phyloP scores from a whole-genome alignment of 2,888 invertebrate species.

The Trypoxylon attenuatum region DNA sequence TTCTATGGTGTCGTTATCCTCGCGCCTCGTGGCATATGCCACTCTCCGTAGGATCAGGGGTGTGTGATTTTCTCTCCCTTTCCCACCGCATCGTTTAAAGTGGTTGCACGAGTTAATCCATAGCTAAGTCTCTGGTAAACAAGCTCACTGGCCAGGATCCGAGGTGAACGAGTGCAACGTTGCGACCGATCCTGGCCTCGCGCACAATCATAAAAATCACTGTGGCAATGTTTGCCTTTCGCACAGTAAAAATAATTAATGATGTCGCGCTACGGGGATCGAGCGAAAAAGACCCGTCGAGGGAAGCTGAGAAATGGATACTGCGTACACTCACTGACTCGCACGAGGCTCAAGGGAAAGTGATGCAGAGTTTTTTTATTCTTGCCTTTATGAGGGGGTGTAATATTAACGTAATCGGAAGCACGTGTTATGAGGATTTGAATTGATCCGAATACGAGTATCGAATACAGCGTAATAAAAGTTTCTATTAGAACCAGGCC shows the following conservation, averaged over 20 bases:
- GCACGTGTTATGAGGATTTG: neutral
- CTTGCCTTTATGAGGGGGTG: neutral
- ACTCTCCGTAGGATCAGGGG: slow-evolving; percentile 9
- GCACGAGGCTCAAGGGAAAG: no score
- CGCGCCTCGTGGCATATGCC: slow-evolving; percentile 46
- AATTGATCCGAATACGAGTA: no score
- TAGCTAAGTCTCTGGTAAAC: slow-evolving; percentile 68
- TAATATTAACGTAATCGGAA: neutral
- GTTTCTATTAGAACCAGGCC: neutral
- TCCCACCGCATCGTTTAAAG: slow-evolving; percentile 60
- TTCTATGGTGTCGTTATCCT: slow-evolving; percentile 49
- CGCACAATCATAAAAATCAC: slow-evolving; percentile 38
- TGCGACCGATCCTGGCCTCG: slow-evolving; percentile 13
- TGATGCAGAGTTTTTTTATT: neutral
- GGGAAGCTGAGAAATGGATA: slow-evolving; percentile 8
- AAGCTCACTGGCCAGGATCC: slow-evolving; percentile 67
- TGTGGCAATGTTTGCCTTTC: slow-evolving; percentile 44
- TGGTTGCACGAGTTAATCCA: slow-evolving; percentile 68
- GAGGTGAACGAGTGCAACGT: slow-evolving; percentile 18
- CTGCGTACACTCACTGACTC: no score
- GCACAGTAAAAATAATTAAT: slow-evolving; percentile 44
- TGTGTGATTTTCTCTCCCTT: slow-evolving; percentile 10
- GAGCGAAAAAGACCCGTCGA: neutral
- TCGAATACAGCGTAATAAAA: neutral
- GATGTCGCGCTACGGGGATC: neutral